A percentile compares a stretch with the other conserved stretches of the same genome.
Conservation (phyloP, 2,888 invertebrate genomes). For the Odontocerum albicorne region DNA sequence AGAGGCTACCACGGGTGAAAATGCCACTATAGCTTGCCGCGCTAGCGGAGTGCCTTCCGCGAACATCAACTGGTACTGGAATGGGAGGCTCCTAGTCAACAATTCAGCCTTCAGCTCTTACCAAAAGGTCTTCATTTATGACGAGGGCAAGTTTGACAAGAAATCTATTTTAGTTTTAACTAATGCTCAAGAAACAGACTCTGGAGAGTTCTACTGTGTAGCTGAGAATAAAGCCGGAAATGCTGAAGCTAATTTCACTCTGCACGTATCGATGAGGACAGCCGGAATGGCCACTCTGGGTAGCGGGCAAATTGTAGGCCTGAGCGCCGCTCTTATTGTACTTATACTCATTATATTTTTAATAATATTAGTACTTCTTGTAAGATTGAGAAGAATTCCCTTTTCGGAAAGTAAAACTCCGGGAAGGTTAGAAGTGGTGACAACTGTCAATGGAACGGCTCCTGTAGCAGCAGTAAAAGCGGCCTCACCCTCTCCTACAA, state of each 20-base stretch:
- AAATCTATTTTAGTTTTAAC: slow-evolving; percentile 75
- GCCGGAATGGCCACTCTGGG: slow-evolving; percentile 81
- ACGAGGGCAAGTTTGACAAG: slow-evolving; percentile 76
- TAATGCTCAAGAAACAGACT: slow-evolving; percentile 81
- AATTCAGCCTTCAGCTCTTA: slow-evolving; percentile 77
- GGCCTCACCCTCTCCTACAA: slow-evolving; percentile 58
- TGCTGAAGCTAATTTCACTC: slow-evolving; percentile 86
- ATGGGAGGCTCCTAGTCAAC: slow-evolving; percentile 75
- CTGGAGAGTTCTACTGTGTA: slow-evolving; percentile 84
- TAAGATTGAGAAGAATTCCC: slow-evolving; percentile 73
- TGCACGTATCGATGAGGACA: slow-evolving; percentile 76
- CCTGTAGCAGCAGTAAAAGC: slow-evolving; percentile 55
- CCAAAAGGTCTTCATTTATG: slow-evolving; percentile 74
- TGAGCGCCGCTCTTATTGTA: slow-evolving; percentile 79
- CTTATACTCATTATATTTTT: slow-evolving; percentile 64
- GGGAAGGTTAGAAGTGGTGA: slow-evolving; percentile 72
- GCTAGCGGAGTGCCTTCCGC: slow-evolving; percentile 82
- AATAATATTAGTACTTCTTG: slow-evolving; percentile 69
- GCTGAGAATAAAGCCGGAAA: slow-evolving; percentile 89
- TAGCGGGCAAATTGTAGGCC: slow-evolving; percentile 82
- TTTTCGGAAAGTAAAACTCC: slow-evolving; percentile 76
- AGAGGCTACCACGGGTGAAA: slow-evolving; percentile 79
- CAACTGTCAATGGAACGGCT: slow-evolving; percentile 60
- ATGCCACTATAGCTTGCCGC: slow-evolving; percentile 81
- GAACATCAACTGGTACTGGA: slow-evolving; percentile 85